These are phyloP conservation scores for Heterochromis multidens DNA, from an alignment of 2,113 vertebrate species.

Conservation along the genomic window DNA sequence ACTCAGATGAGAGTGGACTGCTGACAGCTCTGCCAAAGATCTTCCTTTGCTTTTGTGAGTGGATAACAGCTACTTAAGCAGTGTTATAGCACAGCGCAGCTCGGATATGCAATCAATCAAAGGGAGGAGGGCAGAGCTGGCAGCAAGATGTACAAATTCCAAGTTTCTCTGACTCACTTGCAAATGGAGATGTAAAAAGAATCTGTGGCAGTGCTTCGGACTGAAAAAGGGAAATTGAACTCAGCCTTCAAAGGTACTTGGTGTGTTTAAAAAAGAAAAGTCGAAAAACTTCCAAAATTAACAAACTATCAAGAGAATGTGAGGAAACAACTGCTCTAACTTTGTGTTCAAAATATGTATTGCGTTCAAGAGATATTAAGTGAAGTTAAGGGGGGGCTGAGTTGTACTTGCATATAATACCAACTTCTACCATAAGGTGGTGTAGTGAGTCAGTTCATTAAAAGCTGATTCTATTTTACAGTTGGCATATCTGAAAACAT, in stretches of 20 bases:
- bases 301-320: not conserved
- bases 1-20: constrained; percentile 4
- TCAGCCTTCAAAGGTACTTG: not conserved
- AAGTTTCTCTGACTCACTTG: not conserved
- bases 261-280: not conserved
- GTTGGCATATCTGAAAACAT: not conserved
- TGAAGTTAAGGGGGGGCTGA: no score
- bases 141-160: not conserved
- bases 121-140: not conserved
- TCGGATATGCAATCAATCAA: constrained; percentile 12
- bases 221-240: not conserved
- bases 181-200: not conserved
- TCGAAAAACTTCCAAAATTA: not conserved
- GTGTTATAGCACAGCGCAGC: constrained; percentile 12
- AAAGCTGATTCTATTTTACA: not conserved
- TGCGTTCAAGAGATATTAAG: not conserved
- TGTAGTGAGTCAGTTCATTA: not conserved
- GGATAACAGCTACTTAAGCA: constrained; percentile 31
- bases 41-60: constrained; percentile 9
- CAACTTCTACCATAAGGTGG: not conserved
- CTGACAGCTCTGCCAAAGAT: constrained; percentile 12
- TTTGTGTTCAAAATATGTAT: not conserved
- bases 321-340: not conserved
- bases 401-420: not conserved
- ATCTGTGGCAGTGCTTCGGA: not conserved